Evolutionary conservation across 1,140 invertebrate species (phyloP).

Genomic region (Coenobita brevimanus): DNA sequence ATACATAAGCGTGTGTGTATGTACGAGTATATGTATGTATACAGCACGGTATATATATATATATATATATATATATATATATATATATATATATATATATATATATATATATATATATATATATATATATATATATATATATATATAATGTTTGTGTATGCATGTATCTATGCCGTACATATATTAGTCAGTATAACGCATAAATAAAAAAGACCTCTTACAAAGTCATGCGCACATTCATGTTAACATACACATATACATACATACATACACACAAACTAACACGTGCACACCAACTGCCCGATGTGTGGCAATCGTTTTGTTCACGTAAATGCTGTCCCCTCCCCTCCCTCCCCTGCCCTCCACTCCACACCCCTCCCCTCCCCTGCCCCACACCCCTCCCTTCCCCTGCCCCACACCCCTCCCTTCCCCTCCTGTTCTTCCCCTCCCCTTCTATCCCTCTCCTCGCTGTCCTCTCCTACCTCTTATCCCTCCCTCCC

Average conservation of each 20-base stretch:
- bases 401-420: neutral
- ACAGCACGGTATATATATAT: too few relatives aligned
- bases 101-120: slow-evolving; percentile 5
- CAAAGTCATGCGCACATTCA: too few relatives aligned
- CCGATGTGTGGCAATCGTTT: too few relatives aligned
- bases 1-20: neutral
- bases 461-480: neutral
- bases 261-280: too few relatives aligned
- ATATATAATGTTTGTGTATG: too few relatives aligned
- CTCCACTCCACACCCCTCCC: neutral
- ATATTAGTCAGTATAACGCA: too few relatives aligned
- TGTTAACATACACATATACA: too few relatives aligned
- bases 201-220: too few relatives aligned
- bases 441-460: neutral
- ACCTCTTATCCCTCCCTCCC: neutral
- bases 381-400: neutral
- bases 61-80: slow-evolving; percentile 13
- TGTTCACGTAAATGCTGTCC: too few relatives aligned
- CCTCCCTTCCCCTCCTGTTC: neutral
- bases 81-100: slow-evolving; percentile 13
- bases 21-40: neutral
- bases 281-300: too few relatives aligned
- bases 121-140: too few relatives aligned
- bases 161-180: too few relatives aligned
- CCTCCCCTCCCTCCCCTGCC: neutral